Evolutionary conservation across 2,797 vertebrate genomes (phyloP), one percentile per base, ranked within the genome.

Genomic region (Lepus oiostolus): DNA sequence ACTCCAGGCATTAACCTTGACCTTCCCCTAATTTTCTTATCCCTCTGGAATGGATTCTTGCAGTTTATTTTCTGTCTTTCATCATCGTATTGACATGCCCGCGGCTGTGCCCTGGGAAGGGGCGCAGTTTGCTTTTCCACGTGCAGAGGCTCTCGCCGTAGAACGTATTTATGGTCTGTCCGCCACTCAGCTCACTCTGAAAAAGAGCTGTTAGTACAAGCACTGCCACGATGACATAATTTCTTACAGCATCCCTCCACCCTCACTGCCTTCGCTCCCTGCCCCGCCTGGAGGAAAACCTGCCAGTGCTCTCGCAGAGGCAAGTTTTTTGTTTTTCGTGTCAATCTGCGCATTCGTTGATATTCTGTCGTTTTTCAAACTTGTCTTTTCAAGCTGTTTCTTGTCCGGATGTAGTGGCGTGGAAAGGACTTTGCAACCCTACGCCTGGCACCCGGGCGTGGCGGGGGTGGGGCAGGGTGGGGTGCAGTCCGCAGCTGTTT

Each of bases 141-240:
- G 80, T 95, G 93, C 72, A 84, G 88, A 93, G 91, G 60, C 90
- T 81, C 72, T 96, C 13, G 47, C 63, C 85, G 12, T 67, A 70
- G n/a, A 84, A 77, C 72, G 9, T 84, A 95, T 65, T 91, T 92
- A 94, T 63, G 84, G 90, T 82, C 92, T 82, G 60, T 26, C 58
- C 2, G 5, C 74, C 81, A 76, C 87, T 91, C 72, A 65, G 85
- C 65, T 88, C 72, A 88, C 76, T 87, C 67, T 47, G 72, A 86
- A 88, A 89, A 95, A 96, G 75, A 88, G 90, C 95, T 88, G 94
- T 75, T 94, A 81, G 88, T 67, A 47, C 38, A 72, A 79, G 86
- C 63, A 88, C 62, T 75, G 95, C 92, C 92, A 85, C 21, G 60
- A 88, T 92, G 96, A 96, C 96, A 95, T 95, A 97, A 94, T 93